Conservation (phyloP, 2,797 vertebrate species). For the Gymnothorax javanicus region DNA sequence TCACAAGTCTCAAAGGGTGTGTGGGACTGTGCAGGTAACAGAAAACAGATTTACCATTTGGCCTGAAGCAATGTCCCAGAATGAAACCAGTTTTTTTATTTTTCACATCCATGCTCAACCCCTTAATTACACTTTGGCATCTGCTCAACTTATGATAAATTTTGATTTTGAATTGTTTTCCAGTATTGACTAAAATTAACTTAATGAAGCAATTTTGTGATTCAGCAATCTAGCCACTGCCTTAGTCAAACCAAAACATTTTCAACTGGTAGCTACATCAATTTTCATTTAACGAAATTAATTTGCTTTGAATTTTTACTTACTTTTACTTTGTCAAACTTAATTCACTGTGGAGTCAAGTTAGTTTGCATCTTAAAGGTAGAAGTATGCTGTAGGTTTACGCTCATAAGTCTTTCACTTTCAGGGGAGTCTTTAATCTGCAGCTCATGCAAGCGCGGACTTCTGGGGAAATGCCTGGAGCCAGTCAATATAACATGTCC, state of each 20-base stretch:
- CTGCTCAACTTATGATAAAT: not conserved
- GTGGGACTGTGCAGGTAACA: not conserved
- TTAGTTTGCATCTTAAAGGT: not conserved
- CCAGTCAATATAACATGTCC: not conserved
- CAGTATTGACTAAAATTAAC: not conserved
- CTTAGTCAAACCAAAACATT: not conserved
- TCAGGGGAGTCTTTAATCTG: conserved; percentile 6
- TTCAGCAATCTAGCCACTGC: not conserved
- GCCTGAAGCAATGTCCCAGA: not conserved
- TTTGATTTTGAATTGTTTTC: not conserved
- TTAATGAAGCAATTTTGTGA: not conserved
- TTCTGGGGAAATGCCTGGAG: not conserved
- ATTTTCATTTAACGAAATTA: not conserved
- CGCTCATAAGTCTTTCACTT: not conserved
- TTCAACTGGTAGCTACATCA: not conserved
- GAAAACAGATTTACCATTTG: not conserved
- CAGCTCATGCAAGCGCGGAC: not conserved
- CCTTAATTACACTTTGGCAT: not conserved
- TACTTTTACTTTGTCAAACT: not conserved
- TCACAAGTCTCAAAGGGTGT: not conserved
- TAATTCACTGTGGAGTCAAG: not conserved
- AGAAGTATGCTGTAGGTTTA: not conserved
- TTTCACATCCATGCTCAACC: not conserved
- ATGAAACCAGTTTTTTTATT: not conserved
- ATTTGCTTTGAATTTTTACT: not conserved